Evolutionary conservation across 2,888 invertebrate species (phyloP).

Genomic region (Chironomus riparius): DNA sequence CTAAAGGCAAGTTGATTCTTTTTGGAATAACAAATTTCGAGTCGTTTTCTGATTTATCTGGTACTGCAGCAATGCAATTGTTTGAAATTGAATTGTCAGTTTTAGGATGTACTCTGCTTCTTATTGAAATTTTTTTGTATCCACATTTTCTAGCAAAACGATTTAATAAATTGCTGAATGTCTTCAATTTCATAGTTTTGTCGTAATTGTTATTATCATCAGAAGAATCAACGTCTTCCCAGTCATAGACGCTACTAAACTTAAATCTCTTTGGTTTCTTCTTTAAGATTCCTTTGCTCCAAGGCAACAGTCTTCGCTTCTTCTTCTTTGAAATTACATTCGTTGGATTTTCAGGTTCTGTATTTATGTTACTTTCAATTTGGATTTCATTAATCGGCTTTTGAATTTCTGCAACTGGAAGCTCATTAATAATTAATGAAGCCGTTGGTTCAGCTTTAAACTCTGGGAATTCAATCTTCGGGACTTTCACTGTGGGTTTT

Average conservation of each 20-base stretch:
- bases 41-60: neutral
- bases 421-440: neutral
- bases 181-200: neutral
- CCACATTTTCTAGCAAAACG: neutral
- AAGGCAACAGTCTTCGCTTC: neutral
- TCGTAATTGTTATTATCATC: neutral
- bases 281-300: neutral
- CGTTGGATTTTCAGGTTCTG: too few species aligned
- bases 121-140: neutral
- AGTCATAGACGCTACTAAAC: neutral
- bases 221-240: neutral
- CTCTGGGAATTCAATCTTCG: neutral
- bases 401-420: neutral
- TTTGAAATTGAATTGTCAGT: neutral
- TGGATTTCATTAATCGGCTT: neutral
- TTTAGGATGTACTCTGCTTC: neutral
- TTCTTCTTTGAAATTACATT: neutral
- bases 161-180: neutral
- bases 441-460: neutral
- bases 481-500: neutral
- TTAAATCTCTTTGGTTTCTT: neutral
- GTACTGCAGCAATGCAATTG: neutral
- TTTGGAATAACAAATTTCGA: neutral
- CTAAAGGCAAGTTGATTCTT: neutral
- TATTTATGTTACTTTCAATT: neutral